Evolutionary conservation across 1,140 invertebrate species (phyloP).

Genomic region (Eueides isabella): DNA sequence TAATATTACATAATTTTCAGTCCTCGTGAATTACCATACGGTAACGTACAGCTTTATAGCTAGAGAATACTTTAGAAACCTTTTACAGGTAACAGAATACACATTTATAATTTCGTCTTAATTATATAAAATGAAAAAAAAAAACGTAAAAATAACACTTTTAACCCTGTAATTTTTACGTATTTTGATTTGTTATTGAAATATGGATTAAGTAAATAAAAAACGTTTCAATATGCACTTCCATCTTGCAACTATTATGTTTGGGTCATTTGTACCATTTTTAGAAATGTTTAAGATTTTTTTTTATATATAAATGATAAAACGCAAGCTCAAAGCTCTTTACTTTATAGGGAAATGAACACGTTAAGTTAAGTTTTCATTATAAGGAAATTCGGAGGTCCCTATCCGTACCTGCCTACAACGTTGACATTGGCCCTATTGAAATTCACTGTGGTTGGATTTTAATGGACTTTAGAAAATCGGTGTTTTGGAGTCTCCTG

Average conservation of each 20-base stretch:
- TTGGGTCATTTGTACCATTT: no score
- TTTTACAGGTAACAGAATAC: no score
- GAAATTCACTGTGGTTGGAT: constrained; percentile 58
- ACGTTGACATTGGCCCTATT: constrained; percentile 42
- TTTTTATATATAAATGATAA: no score
- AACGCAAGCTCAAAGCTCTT: neutral
- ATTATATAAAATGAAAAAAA: no score
- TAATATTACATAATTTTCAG: neutral
- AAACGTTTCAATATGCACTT: no score
- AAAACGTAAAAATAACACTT: no score
- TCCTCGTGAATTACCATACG: neutral
- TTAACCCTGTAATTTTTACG: no score
- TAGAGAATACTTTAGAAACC: neutral
- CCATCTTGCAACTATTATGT: no score
- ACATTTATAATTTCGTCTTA: neutral
- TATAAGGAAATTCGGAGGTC: neutral
- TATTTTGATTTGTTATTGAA: no score
- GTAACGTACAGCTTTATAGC: no score
- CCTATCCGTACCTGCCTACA: neutral
- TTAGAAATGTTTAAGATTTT: no score
- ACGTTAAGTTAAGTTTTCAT: neutral
- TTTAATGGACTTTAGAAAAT: constrained; percentile 68
- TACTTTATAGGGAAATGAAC: neutral
- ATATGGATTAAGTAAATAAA: no score
- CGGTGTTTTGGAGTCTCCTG: constrained; percentile 62